These are phyloP conservation scores for Drosophila erecta DNA, from an alignment of 1,140 invertebrate species.

Conservation along the genomic window DNA sequence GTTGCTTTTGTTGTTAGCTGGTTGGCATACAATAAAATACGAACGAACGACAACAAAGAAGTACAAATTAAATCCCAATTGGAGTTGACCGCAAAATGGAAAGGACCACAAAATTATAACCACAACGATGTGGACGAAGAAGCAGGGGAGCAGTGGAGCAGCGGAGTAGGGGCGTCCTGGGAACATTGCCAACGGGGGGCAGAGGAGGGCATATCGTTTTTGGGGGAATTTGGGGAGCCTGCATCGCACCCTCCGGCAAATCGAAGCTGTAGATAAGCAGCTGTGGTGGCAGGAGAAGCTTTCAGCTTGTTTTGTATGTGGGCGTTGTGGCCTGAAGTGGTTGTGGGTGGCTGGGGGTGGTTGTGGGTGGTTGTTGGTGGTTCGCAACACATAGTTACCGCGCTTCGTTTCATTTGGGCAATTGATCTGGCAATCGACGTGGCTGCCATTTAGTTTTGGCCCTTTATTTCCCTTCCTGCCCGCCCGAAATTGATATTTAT, in stretches of 20 bases:
- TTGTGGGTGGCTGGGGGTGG: neutral
- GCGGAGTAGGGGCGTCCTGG: slow-evolving; percentile 25
- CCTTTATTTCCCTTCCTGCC: slow-evolving; percentile 27
- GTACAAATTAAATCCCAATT: slow-evolving; percentile 83
- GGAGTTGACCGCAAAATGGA: slow-evolving; percentile 82
- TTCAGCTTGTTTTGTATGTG: slow-evolving; percentile 75
- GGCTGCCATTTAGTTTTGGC: slow-evolving; percentile 69
- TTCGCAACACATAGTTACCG: slow-evolving; percentile 52
- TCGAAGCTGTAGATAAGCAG: slow-evolving; percentile 74
- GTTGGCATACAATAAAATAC: slow-evolving; percentile 77
- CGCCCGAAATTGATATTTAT: slow-evolving; percentile 76
- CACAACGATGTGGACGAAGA: slow-evolving; percentile 70
- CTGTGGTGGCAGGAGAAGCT: slow-evolving; percentile 30
- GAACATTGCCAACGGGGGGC: slow-evolving; percentile 47
- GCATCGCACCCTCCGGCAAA: slow-evolving; percentile 17
- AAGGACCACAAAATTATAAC: slow-evolving; percentile 83
- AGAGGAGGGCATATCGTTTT: neutral
- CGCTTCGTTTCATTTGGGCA: slow-evolving; percentile 70
- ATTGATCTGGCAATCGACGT: slow-evolving; percentile 77
- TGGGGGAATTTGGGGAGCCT: neutral
- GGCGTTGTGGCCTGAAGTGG: slow-evolving; percentile 71
- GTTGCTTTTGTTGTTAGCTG: slow-evolving; percentile 56
- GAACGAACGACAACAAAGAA: slow-evolving; percentile 81
- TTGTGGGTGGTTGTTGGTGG: neutral
- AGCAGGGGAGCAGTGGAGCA: slow-evolving; percentile 1